Evolutionary conservation across 2,888 invertebrate genomes (phyloP).

Genomic region (Busseola fusca): DNA sequence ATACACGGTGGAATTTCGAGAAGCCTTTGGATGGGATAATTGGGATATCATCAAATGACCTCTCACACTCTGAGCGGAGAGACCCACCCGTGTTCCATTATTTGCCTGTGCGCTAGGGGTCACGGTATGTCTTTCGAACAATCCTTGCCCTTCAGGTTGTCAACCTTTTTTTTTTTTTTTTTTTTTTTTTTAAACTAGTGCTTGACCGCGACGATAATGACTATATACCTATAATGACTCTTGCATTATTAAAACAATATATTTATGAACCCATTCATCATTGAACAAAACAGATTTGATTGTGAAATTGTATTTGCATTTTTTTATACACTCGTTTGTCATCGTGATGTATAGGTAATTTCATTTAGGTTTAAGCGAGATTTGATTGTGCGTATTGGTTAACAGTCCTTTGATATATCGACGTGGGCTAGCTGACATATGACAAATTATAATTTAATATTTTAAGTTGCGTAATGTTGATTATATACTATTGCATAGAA

Average conservation of each 20-base stretch:
- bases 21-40: neutral
- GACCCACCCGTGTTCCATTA: too few species aligned
- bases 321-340: constrained; percentile 15
- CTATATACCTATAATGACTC: constrained; percentile 11
- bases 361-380: constrained; percentile 18
- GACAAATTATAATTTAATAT: neutral
- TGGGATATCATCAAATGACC: too few species aligned
- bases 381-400: constrained; percentile 6
- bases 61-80: too few species aligned
- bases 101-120: too few species aligned
- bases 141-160: constrained; percentile 7
- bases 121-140: too few species aligned
- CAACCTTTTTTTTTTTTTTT: too few species aligned
- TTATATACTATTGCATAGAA: neutral
- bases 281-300: constrained; percentile 16
- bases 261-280: constrained; percentile 32
- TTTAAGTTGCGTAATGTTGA: neutral
- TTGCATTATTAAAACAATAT: constrained; percentile 32
- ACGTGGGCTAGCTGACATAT: neutral
- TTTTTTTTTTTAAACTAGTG: too few species aligned
- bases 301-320: constrained; percentile 27
- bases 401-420: neutral
- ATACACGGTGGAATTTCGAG: too few species aligned
- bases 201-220: too few species aligned
- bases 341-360: constrained; percentile 14